Conservation (phyloP, 2,888 invertebrate genomes). For the Lithosia quadra region DNA sequence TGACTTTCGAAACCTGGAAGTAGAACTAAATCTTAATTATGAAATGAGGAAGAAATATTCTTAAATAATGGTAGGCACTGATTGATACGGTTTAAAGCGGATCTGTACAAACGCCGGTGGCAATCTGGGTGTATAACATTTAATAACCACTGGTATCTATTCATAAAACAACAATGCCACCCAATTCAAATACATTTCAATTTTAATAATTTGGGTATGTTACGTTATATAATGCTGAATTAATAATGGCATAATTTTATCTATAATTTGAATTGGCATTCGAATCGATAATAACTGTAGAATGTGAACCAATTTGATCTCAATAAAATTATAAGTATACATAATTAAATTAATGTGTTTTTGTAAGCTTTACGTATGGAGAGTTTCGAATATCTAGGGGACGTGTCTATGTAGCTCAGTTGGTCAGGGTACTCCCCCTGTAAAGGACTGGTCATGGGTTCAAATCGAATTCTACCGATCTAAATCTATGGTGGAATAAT, state of each 20-base stretch:
- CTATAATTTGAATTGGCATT: not conserved
- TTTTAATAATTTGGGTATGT: not conserved
- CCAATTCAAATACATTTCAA: not conserved
- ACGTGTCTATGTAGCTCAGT: too few relatives aligned
- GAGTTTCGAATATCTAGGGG: too few relatives aligned
- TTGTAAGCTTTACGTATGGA: too few relatives aligned
- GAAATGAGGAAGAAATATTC: conserved; percentile 4
- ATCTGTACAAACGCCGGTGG: not conserved
- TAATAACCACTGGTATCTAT: not conserved
- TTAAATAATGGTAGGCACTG: not conserved
- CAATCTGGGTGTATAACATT: not conserved
- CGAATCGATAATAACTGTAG: not conserved
- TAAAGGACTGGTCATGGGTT: too few relatives aligned
- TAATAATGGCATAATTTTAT: not conserved
- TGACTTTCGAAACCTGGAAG: not conserved
- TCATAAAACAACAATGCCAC: not conserved
- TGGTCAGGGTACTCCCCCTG: too few relatives aligned
- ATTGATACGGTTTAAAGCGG: not conserved
- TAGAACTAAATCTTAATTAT: conserved; percentile 13
- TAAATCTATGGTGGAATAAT: too few relatives aligned
- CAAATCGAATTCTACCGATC: too few relatives aligned
- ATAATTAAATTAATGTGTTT: too few relatives aligned
- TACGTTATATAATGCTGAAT: not conserved
- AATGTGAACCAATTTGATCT: not conserved
- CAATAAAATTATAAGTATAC: too few relatives aligned